A percentile compares a stretch with the other conserved stretches of the same genome.
These are phyloP conservation scores for Hepsetus odoe DNA, from an alignment of 2,113 vertebrate genomes.

Conservation along the genomic window DNA sequence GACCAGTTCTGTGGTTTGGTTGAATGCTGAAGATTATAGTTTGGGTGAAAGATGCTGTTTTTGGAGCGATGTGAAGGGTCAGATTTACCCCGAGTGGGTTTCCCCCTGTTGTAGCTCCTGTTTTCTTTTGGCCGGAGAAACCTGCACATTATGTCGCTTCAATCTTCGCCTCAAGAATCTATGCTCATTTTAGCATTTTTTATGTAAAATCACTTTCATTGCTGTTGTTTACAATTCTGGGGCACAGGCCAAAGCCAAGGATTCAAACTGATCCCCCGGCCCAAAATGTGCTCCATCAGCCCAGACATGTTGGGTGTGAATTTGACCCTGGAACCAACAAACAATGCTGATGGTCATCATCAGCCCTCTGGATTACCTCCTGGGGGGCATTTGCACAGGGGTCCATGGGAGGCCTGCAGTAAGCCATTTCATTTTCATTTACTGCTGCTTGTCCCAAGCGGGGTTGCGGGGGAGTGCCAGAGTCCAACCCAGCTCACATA, in stretches of 20 bases:
- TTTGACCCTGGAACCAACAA: no score
- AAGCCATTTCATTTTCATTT: no score
- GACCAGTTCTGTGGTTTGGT: constrained; percentile 11
- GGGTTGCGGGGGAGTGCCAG: no score
- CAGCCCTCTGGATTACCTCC: no score
- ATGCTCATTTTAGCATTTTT: background rate
- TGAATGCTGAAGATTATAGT: background rate
- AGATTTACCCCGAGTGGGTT: background rate
- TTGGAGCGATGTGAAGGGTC: background rate
- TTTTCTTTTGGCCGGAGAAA: constrained; percentile 60
- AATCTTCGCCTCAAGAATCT: constrained; percentile 29
- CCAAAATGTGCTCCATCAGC: no score
- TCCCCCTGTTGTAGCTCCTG: constrained; percentile 44
- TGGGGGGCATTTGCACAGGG: no score
- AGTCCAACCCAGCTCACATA: no score
- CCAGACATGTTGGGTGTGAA: no score
- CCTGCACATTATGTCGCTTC: constrained; percentile 68
- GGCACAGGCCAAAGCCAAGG: background rate
- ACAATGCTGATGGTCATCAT: no score
- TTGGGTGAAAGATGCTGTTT: background rate
- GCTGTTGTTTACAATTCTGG: background rate
- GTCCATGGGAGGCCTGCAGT: no score
- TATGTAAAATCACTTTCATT: constrained; percentile 1
- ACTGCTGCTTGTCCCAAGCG: no score
- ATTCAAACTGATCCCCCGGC: no score